Base-by-base conservation (phyloP, 2,113 vertebrate species). In the Lates calcarifer region DNA sequence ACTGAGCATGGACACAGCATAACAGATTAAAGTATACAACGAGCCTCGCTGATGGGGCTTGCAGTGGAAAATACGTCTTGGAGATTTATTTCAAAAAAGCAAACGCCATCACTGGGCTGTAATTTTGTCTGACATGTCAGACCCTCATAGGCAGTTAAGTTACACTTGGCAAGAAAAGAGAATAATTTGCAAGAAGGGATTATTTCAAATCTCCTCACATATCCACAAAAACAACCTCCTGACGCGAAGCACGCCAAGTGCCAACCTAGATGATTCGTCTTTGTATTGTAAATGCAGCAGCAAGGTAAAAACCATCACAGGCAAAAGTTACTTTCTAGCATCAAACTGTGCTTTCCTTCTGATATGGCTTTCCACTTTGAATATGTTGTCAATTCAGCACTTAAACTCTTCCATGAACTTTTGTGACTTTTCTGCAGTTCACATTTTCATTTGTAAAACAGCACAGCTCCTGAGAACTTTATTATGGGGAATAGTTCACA, bases 191-290 rank as follows among this genome's bases (percentile, higher is more conserved):
- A 76, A 67, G 67, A 51, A 57, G 57, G 70, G 67, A 78, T 75
- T 26, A 89, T 88, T 88, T 87, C 14, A 82, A 83, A 86, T 91
- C 78, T 84, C 77, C 87, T 85, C 86, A 87, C 79, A 85, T 63
- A 82, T 78, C 69, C 72, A 43, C 20, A 17, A 77, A 83, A 77
- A 78, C 58, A 81, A 79, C 45, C 73, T 88, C 62, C 51, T 66
- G 61, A 58, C 11, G 9, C 56, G 78, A 84, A 89, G 66, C 66
- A 57, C 72, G 37, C 61, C 61, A 74, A 53, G n/a, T n/a, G n/a
- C n/a, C 20, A 74, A 68, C 35, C n/a, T n/a, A n/a, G n/a, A n/a
- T n/a, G n/a, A n/a, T n/a, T n/a, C n/a, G n/a, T 67, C 63, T 87
- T 91, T 86, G 84, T 82, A 14, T 67, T 86, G 80, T 73, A 70